phyloP scores from a whole-genome alignment of 2,797 vertebrate genomes.

The Lemur catta region DNA sequence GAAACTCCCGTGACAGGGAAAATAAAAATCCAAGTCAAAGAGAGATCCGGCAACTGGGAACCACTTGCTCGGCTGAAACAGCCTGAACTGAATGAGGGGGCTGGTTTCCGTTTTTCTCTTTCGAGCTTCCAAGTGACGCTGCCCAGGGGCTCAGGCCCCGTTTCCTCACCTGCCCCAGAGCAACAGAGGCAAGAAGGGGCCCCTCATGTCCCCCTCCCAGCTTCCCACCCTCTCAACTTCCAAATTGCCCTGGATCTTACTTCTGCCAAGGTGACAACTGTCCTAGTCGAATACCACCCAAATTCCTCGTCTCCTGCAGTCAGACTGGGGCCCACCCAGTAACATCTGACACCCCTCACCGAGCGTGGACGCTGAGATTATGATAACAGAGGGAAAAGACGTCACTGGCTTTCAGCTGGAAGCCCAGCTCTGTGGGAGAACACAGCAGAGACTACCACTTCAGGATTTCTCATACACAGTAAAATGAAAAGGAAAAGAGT shows the following conservation, averaged over 20 bases:
- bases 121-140: neutral
- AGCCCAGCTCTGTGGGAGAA: neutral
- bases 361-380: neutral
- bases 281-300: neutral
- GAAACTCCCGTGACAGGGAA: neutral
- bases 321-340: neutral
- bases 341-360: neutral
- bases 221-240: neutral
- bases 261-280: neutral
- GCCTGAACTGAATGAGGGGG: neutral
- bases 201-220: neutral
- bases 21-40: neutral
- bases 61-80: neutral
- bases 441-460: neutral
- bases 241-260: neutral
- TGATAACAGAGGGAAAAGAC: neutral
- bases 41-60: neutral
- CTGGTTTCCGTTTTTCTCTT: neutral
- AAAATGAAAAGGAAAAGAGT: neutral
- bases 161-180: neutral
- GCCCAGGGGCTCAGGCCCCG: neutral
- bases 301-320: neutral
- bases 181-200: accelerated
- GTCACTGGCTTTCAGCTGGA: neutral
- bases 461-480: neutral